Percentiles rank a stretch among this genome's conserved stretches.
Evolutionary conservation across 1,140 invertebrate species (phyloP).

Genomic region (Zophobas atratus): DNA sequence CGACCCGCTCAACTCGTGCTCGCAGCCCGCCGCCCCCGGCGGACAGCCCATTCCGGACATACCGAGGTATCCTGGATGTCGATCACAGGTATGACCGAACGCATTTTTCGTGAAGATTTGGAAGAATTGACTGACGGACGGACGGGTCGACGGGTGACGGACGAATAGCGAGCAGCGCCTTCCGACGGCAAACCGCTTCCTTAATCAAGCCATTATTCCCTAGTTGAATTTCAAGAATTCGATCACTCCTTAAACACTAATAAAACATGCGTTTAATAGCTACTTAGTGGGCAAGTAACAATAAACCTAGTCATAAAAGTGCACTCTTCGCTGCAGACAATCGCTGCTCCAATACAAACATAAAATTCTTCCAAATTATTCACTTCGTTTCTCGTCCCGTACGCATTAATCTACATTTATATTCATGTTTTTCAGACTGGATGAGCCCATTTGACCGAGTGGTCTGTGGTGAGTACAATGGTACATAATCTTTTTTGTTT

Average conservation of each 20-base stretch:
- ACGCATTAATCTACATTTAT: slow-evolving; percentile 25
- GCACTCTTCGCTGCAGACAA: slow-evolving; percentile 49
- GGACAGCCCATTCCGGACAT: slow-evolving; percentile 87
- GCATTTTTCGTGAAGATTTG: no score
- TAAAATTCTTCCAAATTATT: slow-evolving; percentile 24
- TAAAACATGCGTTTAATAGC: slow-evolving; percentile 64
- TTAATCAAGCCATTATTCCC: slow-evolving; percentile 29
- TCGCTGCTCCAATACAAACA: slow-evolving; percentile 22
- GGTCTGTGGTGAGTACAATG: slow-evolving; percentile 91
- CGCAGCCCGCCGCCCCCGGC: slow-evolving; percentile 77
- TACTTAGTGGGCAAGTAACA: slow-evolving; percentile 65
- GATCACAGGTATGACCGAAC: slow-evolving; percentile 85
- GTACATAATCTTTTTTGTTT: slow-evolving; percentile 75
- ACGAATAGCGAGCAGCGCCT: background rate
- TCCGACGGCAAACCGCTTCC: slow-evolving; percentile 44
- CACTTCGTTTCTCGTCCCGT: background rate
- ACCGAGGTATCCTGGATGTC: slow-evolving; percentile 97
- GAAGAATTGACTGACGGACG: no score
- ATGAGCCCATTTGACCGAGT: slow-evolving; percentile 93
- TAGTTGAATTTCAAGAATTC: slow-evolving; percentile 36
- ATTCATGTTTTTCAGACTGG: slow-evolving; percentile 81
- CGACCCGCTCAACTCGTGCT: slow-evolving; percentile 76
- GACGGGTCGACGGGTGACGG: background rate
- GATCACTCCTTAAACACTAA: slow-evolving; percentile 55
- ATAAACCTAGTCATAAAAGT: slow-evolving; percentile 64